Evolutionary conservation across 2,113 vertebrate species (phyloP).

Genomic region (Haemorhous mexicanus): DNA sequence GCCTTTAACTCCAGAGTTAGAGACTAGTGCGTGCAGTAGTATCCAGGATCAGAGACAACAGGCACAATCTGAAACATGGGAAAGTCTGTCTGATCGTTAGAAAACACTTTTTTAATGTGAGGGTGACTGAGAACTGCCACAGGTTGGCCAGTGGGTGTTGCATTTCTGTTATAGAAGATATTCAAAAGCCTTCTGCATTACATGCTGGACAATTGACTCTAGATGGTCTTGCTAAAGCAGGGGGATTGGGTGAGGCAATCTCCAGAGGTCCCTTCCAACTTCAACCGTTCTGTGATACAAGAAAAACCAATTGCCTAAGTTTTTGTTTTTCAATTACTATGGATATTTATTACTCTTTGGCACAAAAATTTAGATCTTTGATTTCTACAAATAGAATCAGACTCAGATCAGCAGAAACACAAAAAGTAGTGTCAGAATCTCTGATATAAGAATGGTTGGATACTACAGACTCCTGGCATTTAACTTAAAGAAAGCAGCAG

Average conservation of each 20-base stretch:
- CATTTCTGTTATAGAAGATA: background rate
- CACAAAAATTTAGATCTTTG: background rate
- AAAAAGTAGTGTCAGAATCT: background rate
- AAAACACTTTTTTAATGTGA: background rate
- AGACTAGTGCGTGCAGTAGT: background rate
- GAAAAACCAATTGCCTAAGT: background rate
- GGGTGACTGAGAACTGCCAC: background rate
- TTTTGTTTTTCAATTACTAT: background rate
- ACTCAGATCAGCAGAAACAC: background rate
- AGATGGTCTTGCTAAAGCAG: background rate
- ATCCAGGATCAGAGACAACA: background rate
- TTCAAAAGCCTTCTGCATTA: background rate
- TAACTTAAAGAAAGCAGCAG: background rate
- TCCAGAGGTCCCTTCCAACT: background rate
- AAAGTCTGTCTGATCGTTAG: background rate
- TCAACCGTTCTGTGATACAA: background rate
- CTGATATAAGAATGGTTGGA: background rate
- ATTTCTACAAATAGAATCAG: background rate
- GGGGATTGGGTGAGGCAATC: fast-evolving
- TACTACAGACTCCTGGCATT: background rate
- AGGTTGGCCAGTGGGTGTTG: background rate
- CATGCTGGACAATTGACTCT: background rate
- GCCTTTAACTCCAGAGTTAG: background rate
- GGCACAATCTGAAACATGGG: background rate
- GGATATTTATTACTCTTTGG: background rate